Evolutionary conservation across 2,113 vertebrate genomes (phyloP), one percentile per base, ranked within the genome.

Genomic region (Tetrao urogallus): DNA sequence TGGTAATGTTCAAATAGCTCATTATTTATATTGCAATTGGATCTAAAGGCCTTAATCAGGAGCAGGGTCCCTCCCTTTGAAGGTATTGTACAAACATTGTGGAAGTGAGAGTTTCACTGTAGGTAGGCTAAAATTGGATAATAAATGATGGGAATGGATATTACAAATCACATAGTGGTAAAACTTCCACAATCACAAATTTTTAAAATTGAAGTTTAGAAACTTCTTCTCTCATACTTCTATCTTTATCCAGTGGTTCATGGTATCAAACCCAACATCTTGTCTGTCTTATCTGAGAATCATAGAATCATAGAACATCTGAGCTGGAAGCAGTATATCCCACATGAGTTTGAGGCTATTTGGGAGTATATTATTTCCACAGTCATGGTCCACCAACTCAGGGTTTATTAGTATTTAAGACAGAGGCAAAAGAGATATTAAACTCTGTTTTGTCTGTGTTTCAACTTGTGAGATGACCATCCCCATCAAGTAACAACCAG

Each of bases 1-100:
- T 0, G 1, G 4, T 16, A 11, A 38, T 30, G 71, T 52, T 43
- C 28, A 82, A 57, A 10, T 8, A 27, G 0, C 5, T 48, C 66
- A n/a, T 69, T 27, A 48, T 84, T 79, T 72, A 27, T 5, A 25
- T 19, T 71, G 54, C 21, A 72, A 22, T 54, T 2, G 42, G 42
- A 60, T 8, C 42, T 22, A 15, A 66, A 36, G 18, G 13, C 10
- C 24, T 77, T 57, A 6, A 36, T 32, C 13, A 3, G 25, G 25
- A 80, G 17, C 5, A 43, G 8, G 8, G 15, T 40, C 22, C 22
- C 11, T 20, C 22, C 40, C 56, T 13, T 57, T 13, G 22, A 2
- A 25, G 15, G 21, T 24, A 22, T 36, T 54, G 10, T 36, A 63
- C 3, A 73, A 61, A 52, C 34, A 32, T 7, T 4, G 2, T 7